Conservation (phyloP, 1,140 invertebrate species). For the Octopus bimaculoides region DNA sequence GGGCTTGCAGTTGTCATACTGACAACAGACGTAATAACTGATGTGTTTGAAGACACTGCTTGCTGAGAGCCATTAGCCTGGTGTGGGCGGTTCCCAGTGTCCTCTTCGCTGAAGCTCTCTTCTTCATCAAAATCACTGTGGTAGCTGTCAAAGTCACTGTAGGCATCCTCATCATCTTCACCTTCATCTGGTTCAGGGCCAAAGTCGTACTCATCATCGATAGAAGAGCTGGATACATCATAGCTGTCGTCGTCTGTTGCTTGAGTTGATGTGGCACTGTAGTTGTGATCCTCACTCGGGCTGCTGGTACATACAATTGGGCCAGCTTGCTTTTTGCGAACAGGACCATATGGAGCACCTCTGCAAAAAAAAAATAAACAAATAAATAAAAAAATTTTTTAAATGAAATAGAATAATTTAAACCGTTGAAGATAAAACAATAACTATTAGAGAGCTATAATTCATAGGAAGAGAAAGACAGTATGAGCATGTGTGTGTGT, state of each 20-base stretch:
- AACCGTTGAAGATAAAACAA: no score
- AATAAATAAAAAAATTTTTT: no score
- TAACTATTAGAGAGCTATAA: no score
- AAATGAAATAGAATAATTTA: no score
- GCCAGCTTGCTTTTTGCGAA: slow-evolving; percentile 16
- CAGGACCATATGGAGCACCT: background rate
- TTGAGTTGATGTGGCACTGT: slow-evolving; percentile 51
- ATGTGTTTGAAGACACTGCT: no score
- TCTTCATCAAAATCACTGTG: slow-evolving; percentile 37
- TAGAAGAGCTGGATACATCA: slow-evolving; percentile 49
- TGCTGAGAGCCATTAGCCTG: no score
- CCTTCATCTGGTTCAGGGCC: slow-evolving; percentile 35
- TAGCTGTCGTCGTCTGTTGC: slow-evolving; percentile 25
- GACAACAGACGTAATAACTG: no score
- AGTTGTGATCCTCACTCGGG: slow-evolving; percentile 78
- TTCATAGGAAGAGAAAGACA: no score
- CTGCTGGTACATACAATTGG: slow-evolving; percentile 67
- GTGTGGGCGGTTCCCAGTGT: background rate
- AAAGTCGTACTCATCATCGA: slow-evolving; percentile 57
- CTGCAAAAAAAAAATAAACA: background rate
- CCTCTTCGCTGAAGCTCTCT: slow-evolving; percentile 24
- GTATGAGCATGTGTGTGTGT: no score
- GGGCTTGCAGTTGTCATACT: no score
- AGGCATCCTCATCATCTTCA: slow-evolving; percentile 27
- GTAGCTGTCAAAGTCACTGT: slow-evolving; percentile 37